Conservation (phyloP, 2,113 vertebrate species). For the Sterna hirundo region DNA sequence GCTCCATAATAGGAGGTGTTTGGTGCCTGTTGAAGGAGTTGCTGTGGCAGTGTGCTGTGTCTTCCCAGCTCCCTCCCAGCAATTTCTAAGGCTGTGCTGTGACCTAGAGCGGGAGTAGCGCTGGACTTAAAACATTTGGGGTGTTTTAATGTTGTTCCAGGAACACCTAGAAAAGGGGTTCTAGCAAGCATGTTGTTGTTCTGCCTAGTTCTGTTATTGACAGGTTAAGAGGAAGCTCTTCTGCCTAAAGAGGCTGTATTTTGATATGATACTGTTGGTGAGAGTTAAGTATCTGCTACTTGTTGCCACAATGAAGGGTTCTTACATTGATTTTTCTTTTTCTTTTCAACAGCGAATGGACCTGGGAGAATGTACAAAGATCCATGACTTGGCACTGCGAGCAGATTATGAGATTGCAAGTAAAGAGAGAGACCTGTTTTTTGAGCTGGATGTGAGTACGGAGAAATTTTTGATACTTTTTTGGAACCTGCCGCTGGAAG, state of each 20-base stretch:
- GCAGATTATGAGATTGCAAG: constrained; percentile 99
- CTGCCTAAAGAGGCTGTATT: background rate
- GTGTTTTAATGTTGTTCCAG: background rate
- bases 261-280: background rate
- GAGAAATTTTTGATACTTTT: background rate
- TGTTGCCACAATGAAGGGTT: background rate
- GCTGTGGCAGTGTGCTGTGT: background rate
- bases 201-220: background rate
- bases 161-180: background rate
- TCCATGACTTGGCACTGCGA: constrained; percentile 95
- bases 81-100: background rate
- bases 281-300: background rate
- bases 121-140: background rate
- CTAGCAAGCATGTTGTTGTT: background rate
- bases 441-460: constrained; percentile 95
- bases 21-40: background rate
- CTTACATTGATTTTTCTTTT: background rate
- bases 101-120: background rate
- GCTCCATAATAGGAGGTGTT: background rate
- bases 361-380: constrained; percentile 98
- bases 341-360: constrained; percentile 89
- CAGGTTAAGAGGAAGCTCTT: background rate
- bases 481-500: background rate
- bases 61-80: background rate
- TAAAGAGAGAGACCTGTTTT: constrained; percentile 97